Evolutionary conservation across 2,113 vertebrate species (phyloP), one percentile per base, ranked within the genome.

Genomic region (Lasiurus cinereus): DNA sequence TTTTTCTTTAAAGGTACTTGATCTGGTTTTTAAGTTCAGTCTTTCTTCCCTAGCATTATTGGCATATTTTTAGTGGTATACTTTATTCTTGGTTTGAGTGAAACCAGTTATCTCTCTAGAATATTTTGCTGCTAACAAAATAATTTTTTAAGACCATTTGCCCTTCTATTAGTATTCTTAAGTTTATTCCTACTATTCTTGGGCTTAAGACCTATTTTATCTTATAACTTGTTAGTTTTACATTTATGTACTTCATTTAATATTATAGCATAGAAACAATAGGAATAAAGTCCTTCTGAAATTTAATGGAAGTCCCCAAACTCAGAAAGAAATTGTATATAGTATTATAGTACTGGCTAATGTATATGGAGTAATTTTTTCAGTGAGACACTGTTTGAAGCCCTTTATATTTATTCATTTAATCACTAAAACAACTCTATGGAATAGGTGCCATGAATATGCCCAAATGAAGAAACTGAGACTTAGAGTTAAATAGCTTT

Each of bases 401-500:
- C 8, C 33, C 22, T 88, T 93, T 62, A 29, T 50, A 43, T 46
- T 16, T 95, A 77, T 73, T 91, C 27, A 66, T 83, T 84, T 83
- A 72, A 56, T 59, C 12, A 50, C 4, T 79, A 56, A 88, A 88
- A 73, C 18, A 56, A 33, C 46, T 79, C 15, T 92, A 0, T 59
- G 13, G 21, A 16, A 64, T 46, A 50, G 48, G 10, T 73, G 50
- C 39, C 8, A 33, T 72, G 50, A 73, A 89, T 74, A 92, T 90
- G 50, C 22, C 67, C 73, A 77, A 59, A 46, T 73, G 19, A 96
- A 72, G 29, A 83, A 72, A 43, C 27, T 66, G 36, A 92, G 27
- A 27, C 69, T 84, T 92, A 54, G n/a, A 48, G 22, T 80, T 93
- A 83, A 93, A 56, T 70, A 83, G 48, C 27, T 70, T 70, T 88